Evolutionary conservation across 2,113 vertebrate genomes (phyloP), one percentile per base, ranked within the genome.

Genomic region (Hucho hucho): DNA sequence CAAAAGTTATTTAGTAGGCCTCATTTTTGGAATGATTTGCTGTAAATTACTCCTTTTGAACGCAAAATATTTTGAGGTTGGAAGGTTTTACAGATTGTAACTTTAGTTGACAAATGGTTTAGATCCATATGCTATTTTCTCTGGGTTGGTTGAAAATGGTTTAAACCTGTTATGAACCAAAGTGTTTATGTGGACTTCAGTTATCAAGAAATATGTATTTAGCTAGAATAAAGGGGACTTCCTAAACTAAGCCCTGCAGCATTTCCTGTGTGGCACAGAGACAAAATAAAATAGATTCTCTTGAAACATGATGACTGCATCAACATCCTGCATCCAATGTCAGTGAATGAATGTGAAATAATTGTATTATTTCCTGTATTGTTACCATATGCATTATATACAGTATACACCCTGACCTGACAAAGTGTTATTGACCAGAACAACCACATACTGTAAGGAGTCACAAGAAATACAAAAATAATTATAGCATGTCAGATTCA

Each of bases 241-340:
- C 87, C 86, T 87, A 74, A 81, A 83, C 72, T 84, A 87, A 70
- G 78, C 69, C 84, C 59, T 16, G 22, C 69, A 71, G 14, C 26
- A 84, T 90, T 92, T 89, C 87, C 87, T 89, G 87, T 90, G 90
- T 80, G 86, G 87, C 81, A 87, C 78, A 81, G 87, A 84, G 43
- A 86, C 78, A 75, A 88, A 92, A 88, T 87, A 89, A 90, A 90
- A 88, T 66, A 86, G 65, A 87, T 87, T 89, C 83, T 89, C 83
- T 87, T 84, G 85, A 86, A 86, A 83, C 77, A 29, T 74, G 7
- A 77, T 77, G 82, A 81, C 89, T 88, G 86, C 58, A 64, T 85
- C 37, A 16, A 85, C 88, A 89, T 89, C 86, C 82, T 90, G 86
- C 80, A 78, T 78, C 56, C 64, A 56, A 66, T 86, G 65, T 77